phyloP scores from a whole-genome alignment of 2,888 invertebrate species.

The Troides aeacus region DNA sequence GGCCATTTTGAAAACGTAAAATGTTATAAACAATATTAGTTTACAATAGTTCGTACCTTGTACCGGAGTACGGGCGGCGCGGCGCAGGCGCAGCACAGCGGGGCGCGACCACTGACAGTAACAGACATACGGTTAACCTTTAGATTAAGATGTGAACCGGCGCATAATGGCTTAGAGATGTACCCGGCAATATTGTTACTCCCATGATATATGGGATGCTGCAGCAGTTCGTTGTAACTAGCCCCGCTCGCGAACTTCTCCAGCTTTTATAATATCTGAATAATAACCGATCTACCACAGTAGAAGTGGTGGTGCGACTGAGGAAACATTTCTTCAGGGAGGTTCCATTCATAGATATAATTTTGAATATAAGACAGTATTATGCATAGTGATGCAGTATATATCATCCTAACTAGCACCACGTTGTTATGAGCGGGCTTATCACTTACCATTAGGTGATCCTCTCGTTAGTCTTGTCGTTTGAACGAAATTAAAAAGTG shows the following conservation, averaged over 20 bases:
- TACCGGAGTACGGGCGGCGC: constrained; percentile 30
- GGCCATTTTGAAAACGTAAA: neutral
- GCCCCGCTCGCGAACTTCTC: neutral
- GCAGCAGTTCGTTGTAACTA: neutral
- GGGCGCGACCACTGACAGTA: constrained; percentile 76
- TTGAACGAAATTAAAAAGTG: no score
- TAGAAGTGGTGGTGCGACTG: no score
- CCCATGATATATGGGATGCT: constrained; percentile 18
- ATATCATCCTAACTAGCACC: no score
- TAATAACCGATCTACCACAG: no score
- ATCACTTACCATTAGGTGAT: no score
- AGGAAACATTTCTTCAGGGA: no score
- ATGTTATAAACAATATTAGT: neutral
- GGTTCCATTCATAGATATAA: no score
- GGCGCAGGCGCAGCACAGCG: constrained; percentile 64
- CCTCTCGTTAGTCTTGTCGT: no score
- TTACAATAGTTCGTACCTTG: constrained; percentile 29
- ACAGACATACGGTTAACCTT: constrained; percentile 75
- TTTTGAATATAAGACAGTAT: no score
- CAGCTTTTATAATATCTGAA: neutral
- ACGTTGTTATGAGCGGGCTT: no score
- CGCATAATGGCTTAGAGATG: constrained; percentile 63
- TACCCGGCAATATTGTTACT: constrained; percentile 39
- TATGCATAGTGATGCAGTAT: no score
- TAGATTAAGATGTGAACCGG: constrained; percentile 77